Base-by-base conservation (phyloP, 2,888 invertebrate genomes). In the Thera britannica region DNA sequence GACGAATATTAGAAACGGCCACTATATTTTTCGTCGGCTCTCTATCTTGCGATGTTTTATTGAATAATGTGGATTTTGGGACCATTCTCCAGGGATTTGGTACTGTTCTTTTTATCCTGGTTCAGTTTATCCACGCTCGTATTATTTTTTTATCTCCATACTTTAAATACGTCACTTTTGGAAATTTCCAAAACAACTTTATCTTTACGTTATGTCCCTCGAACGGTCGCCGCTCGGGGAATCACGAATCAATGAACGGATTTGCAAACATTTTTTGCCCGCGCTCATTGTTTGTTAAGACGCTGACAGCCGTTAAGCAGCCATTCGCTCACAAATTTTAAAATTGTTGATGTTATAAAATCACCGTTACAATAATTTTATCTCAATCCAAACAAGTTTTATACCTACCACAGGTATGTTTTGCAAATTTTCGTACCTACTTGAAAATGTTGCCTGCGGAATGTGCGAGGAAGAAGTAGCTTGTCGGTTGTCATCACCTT, bases 231-330 rank as follows among this genome's bases (percentile, higher is more conserved):
- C 62, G 65, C 58, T 58, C 55, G 56, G 48, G 23, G 46, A 60
- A 49, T 63, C 60, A 55, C 66, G 66, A 66, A 70, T 58, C 66
- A 70, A 70, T 70, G 61, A 67, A 60, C 59, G 34, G 70, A 67
- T 70, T 70, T 61, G 66, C 69, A 70, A 23, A 23, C 66, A 66
- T 70, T 70, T 66, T 70, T 70, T 67, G 66, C 60, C 11, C 44
- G 46, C 41, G 57, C 57, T 66, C 69, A 63, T 66, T 63, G 69
- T 70, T 58, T 64, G 60, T 38, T 52, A 58, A 2, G 41, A 7
- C 0, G 41, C 5, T 7, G 41, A 41, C 41, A 41, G 7, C 41
- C 7, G 41, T 7, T 3, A 41, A 41, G 5, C 6, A 7, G 7
- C 41, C 6, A 7, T 7, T 41, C 4, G 41, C 41, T 41, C 41